Percentiles rank a stretch among this genome's conserved stretches.
phyloP scores from a whole-genome alignment of 2,797 vertebrate species.

The Parauchenoglanis ngamensis region DNA sequence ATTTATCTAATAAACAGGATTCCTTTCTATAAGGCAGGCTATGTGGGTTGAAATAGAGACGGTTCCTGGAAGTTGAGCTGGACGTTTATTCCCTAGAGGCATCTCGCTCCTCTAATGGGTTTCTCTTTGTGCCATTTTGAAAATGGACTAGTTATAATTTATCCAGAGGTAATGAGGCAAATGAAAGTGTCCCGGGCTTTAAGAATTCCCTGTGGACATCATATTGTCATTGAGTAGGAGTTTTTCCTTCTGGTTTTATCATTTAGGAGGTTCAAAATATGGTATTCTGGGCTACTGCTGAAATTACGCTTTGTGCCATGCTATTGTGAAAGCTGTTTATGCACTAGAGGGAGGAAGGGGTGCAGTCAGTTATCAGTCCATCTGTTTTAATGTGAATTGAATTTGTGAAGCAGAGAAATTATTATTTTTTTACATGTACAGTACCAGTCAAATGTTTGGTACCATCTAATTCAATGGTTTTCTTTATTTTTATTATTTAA shows the following conservation, averaged over 20 bases:
- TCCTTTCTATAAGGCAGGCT: constrained; percentile 67
- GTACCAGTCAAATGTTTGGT: too few relatives aligned
- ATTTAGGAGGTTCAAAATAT: constrained; percentile 8
- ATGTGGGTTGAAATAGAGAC: constrained; percentile 63
- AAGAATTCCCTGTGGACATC: constrained; percentile 21
- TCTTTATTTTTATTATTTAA: too few relatives aligned
- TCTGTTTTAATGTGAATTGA: constrained; percentile 17
- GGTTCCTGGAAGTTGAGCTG: constrained; percentile 31
- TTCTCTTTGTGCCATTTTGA: constrained; percentile 29
- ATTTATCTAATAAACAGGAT: constrained; percentile 74
- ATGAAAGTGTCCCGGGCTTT: constrained; percentile 36
- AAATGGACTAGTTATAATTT: constrained; percentile 39
- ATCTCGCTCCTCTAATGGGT: constrained; percentile 22
- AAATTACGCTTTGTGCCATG: not conserved
- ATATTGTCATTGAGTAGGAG: constrained; percentile 52
- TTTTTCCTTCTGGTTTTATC: constrained; percentile 15
- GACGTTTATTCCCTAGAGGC: constrained; percentile 35
- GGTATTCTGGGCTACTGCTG: not conserved
- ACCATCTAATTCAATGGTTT: too few relatives aligned
- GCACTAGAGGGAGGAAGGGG: not conserved
- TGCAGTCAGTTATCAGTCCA: not conserved
- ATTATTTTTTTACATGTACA: too few relatives aligned
- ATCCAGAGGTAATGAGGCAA: constrained; percentile 41
- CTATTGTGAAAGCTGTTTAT: not conserved
- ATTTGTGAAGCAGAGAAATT: not conserved